Evolutionary conservation across 2,888 invertebrate species (phyloP), one percentile per base, ranked within the genome.

Genomic region (Melieria omissa): DNA sequence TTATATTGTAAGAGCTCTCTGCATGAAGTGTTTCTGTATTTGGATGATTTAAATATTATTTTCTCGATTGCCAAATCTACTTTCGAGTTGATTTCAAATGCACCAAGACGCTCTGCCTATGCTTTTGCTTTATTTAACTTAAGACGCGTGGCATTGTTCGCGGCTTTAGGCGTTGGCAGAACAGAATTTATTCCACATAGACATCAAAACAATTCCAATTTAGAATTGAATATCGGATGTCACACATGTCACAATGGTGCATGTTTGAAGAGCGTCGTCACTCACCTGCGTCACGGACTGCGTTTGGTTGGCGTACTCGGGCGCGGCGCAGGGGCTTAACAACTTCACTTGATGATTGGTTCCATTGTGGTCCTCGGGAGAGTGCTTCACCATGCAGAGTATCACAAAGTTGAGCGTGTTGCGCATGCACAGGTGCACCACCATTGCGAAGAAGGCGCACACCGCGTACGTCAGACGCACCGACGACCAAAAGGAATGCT

Each of bases 381-480:
- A 29, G 29, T 29, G 81, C 73, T 87, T 88, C 14, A 89, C 88
- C 90, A 90, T 90, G 77, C 89, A 89, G 4, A 90, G 86, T 63
- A 90, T 87, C 5, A 89, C 88, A 74, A 90, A 88, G 76, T 88
- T 89, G 55, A 90, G 83, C 79, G 89, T 89, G 70, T 89, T 87
- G 8, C 89, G 84, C 81, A 89, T 83, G 60, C 84, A 80, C 61
- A 88, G 79, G 4, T 88, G 85, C 12, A 82, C 77, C 6, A 85
- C 75, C 74, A 85, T 84, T 9, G 83, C 78, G 4, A 86, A 10
- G 54, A 88, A 86, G 29, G 85, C 84, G 70, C 87, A 86, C 2
- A 87, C 65, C 8, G 87, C 82, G 60, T 84, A 86, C 3, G 83
- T 81, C 12, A 88, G 76, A 5, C 87, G 82, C 6, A 82, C 87